These are phyloP conservation scores for Lepidurus packardi DNA, from an alignment of 1,140 invertebrate genomes.

Conservation along the genomic window DNA sequence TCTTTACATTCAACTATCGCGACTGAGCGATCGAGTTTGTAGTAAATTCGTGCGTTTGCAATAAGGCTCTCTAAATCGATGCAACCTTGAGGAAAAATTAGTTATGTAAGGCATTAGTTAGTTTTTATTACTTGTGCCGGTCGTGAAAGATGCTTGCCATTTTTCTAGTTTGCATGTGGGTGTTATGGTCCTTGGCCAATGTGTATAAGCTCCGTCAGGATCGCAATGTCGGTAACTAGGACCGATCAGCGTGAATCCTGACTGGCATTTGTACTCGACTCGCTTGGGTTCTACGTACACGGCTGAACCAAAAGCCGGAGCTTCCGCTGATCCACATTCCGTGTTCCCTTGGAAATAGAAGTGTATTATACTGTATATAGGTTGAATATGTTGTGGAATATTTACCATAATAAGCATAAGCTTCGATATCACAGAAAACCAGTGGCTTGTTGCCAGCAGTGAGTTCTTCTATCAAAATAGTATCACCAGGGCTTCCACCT, in stretches of 20 bases:
- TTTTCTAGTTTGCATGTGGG: not conserved
- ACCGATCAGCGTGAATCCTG: not conserved
- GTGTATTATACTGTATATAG: not conserved
- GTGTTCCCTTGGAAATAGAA: not conserved
- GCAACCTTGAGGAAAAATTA: not conserved
- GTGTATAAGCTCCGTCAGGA: not conserved
- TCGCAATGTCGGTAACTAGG: not conserved
- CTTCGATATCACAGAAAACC: slow-evolving; percentile 9
- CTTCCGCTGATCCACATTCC: not conserved
- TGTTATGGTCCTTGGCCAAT: not conserved
- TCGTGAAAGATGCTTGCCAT: not conserved
- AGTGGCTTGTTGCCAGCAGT: not conserved
- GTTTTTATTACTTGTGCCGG: not conserved
- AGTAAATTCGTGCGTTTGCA: not conserved
- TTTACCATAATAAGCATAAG: not conserved
- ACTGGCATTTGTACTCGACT: not conserved
- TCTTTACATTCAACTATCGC: slow-evolving; percentile 10
- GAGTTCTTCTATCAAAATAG: not conserved
- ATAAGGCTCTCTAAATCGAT: not conserved
- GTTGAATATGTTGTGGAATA: not conserved
- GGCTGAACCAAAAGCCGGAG: not conserved
- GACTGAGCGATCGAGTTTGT: not conserved
- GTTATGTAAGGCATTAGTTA: not conserved
- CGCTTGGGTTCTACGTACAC: not conserved
- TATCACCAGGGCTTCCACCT: not conserved